These are phyloP conservation scores for Zaprionus taronus DNA, from an alignment of 1,140 invertebrate species.

Conservation along the genomic window DNA sequence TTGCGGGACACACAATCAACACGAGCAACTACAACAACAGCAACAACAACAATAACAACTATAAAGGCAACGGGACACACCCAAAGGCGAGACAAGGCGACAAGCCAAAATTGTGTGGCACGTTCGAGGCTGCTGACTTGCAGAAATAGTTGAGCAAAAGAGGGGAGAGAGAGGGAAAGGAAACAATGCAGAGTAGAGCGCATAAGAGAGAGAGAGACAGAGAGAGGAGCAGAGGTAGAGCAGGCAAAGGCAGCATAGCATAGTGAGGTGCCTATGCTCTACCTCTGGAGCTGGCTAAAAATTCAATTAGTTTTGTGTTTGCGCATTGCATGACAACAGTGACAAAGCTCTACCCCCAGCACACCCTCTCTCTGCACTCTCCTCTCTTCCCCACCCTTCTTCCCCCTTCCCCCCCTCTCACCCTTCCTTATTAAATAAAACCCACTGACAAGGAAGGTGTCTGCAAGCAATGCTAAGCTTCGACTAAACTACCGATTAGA, in stretches of 20 bases:
- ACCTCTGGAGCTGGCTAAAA: constrained; percentile 49
- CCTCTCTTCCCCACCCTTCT: background rate
- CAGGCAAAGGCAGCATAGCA: background rate
- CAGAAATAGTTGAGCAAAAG: constrained; percentile 21
- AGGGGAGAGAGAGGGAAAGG: background rate
- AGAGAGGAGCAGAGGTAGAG: background rate
- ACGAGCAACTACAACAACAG: constrained; percentile 35
- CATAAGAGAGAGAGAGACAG: background rate
- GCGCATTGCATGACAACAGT: constrained; percentile 81
- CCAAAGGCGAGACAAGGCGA: background rate
- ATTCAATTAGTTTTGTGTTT: constrained; percentile 83
- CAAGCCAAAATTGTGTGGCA: constrained; percentile 20
- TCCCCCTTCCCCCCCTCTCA: background rate
- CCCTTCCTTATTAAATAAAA: constrained; percentile 58
- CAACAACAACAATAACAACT: constrained; percentile 15
- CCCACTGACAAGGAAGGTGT: constrained; percentile 36
- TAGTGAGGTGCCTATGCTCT: background rate
- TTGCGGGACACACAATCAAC: constrained; percentile 66
- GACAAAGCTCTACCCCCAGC: constrained; percentile 8
- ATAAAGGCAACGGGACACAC: constrained; percentile 27
- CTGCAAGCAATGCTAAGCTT: constrained; percentile 19
- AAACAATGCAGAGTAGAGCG: background rate
- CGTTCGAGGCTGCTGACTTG: constrained; percentile 50
- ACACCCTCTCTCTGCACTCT: background rate
- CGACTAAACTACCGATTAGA: constrained; percentile 30